Conservation (phyloP, 2,113 vertebrate genomes). For the Murina feae region DNA sequence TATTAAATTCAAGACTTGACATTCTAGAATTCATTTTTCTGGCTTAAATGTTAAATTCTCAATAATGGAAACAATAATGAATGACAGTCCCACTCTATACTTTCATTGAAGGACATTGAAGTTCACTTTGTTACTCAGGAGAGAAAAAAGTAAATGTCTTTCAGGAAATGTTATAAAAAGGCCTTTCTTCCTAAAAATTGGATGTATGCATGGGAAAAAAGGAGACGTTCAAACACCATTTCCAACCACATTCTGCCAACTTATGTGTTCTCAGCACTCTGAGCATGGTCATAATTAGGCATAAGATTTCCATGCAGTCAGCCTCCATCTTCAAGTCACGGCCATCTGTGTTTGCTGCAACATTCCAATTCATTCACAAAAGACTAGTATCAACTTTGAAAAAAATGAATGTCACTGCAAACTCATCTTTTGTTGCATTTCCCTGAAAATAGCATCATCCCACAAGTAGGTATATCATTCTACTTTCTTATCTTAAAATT, state of each 20-base stretch:
- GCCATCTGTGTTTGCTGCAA: neutral
- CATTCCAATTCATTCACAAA: conserved; percentile 17
- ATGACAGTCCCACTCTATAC: neutral
- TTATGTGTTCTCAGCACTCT: neutral
- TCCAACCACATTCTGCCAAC: neutral
- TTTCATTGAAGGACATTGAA: conserved; percentile 6
- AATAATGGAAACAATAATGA: conserved; percentile 16
- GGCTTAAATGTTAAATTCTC: conserved; percentile 26
- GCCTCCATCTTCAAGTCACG: neutral
- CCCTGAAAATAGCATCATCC: neutral
- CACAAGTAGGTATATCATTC: neutral
- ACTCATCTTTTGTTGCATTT: conserved; percentile 2
- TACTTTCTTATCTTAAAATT: conserved; percentile 51
- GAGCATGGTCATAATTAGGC: neutral
- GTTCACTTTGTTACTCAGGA: neutral
- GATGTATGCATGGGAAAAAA: neutral
- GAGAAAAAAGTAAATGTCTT: neutral
- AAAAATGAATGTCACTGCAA: neutral
- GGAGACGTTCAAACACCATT: neutral
- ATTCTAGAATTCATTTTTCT: conserved; percentile 20
- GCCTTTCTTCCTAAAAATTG: neutral
- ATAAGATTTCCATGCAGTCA: neutral
- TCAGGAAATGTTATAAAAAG: neutral
- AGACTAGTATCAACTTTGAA: neutral
- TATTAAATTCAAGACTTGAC: neutral